These are phyloP conservation scores for Marmota flaviventris DNA, from an alignment of 2,113 vertebrate species.

Conservation along the genomic window DNA sequence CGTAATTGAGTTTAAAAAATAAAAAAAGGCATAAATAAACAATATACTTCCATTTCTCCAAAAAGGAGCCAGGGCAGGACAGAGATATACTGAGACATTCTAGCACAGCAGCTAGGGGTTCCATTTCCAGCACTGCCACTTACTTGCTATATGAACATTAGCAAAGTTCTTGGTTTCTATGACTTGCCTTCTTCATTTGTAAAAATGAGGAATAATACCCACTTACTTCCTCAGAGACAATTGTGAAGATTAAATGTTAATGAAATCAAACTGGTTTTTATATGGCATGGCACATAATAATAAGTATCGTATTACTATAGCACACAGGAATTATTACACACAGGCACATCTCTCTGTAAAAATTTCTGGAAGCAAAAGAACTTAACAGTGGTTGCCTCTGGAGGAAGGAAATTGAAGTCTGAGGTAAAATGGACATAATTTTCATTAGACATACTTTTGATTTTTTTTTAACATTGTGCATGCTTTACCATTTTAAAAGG, in stretches of 20 bases:
- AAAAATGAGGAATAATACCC: constrained; percentile 1
- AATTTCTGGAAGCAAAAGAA: constrained; percentile 40
- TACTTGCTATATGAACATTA: not conserved
- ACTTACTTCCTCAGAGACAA: not conserved
- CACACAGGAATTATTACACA: not conserved
- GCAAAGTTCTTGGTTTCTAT: constrained; percentile 19
- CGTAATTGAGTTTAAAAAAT: not conserved
- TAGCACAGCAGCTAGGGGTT: not conserved
- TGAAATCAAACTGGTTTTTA: constrained; percentile 46
- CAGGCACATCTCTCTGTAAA: not conserved
- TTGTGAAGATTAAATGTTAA: constrained; percentile 30
- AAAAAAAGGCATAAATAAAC: not conserved
- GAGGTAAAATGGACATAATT: constrained; percentile 40
- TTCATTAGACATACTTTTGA: not conserved
- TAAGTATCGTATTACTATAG: constrained; percentile 24
- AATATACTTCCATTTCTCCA: constrained; percentile 13
- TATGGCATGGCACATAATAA: not conserved
- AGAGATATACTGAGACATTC: not conserved
- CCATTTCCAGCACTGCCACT: not conserved
- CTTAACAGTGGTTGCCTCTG: not conserved
- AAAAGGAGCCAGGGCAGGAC: not conserved
- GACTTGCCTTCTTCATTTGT: constrained; percentile 40
- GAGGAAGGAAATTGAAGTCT: constrained; percentile 20
- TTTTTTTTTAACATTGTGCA: not conserved
- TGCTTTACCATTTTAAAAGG: not conserved